Conservation (phyloP, 2,888 invertebrate species). For the Dolichomitus sp. region DNA sequence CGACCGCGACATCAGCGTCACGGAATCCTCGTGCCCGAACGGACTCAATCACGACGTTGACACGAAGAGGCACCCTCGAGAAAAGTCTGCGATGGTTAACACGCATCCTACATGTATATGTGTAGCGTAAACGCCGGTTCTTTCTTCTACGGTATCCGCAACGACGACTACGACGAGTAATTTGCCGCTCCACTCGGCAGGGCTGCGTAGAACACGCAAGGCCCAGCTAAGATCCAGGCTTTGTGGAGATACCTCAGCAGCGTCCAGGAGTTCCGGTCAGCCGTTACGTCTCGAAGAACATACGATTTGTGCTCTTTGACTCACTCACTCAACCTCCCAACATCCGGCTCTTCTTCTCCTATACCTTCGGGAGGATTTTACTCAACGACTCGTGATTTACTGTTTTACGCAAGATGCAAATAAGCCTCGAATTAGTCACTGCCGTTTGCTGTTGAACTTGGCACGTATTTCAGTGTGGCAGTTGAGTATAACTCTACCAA, state of each 20-base stretch:
- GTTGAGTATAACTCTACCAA: background rate
- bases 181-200: constrained; percentile 42
- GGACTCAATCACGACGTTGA: constrained; percentile 28
- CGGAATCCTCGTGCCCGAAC: constrained; percentile 24
- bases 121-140: background rate
- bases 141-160: constrained; percentile 13
- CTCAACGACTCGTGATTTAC: constrained; percentile 14
- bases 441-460: background rate
- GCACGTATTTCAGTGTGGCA: background rate
- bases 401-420: constrained; percentile 5
- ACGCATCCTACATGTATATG: constrained; percentile 26
- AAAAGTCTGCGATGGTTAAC: background rate
- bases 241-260: constrained; percentile 4
- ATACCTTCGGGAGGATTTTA: background rate
- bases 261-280: constrained; percentile 34
- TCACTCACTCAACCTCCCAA: background rate
- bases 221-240: background rate
- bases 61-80: background rate
- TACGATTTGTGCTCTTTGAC: constrained; percentile 10
- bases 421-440: background rate
- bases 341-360: constrained; percentile 19
- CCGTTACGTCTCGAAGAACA: constrained; percentile 1
- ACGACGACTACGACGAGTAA: constrained; percentile 28
- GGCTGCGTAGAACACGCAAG: constrained; percentile 35
- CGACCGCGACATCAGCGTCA: background rate